Evolutionary conservation across 2,888 invertebrate species (phyloP).

Genomic region (Hemaris fuciformis): DNA sequence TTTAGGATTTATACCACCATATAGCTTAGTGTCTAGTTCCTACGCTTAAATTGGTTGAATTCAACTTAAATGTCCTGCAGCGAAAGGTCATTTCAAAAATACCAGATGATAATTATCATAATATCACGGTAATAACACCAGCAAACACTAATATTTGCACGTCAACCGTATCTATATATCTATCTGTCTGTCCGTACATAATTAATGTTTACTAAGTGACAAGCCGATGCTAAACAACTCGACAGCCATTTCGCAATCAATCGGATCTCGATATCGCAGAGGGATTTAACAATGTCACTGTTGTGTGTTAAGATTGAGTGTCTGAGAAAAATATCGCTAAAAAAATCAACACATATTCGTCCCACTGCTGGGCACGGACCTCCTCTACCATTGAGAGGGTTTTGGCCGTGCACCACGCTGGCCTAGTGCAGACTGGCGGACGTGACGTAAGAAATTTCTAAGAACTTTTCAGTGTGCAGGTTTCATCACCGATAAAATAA

Average conservation of each 20-base stretch:
- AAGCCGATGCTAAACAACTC: constrained; percentile 21
- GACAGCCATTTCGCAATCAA: constrained; percentile 27
- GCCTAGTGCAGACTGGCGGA: no score
- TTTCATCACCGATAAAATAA: no score
- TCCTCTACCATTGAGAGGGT: no score
- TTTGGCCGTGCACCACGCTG: no score
- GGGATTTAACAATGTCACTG: not conserved
- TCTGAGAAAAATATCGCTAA: not conserved
- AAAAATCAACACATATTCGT: no score
- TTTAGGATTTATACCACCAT: no score
- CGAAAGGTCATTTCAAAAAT: not conserved
- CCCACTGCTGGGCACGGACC: no score
- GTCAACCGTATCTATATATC: constrained; percentile 5
- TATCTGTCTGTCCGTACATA: constrained; percentile 1
- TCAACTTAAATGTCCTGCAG: not conserved
- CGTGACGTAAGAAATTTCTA: no score
- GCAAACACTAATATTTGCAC: constrained; percentile 5
- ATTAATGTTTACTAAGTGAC: constrained; percentile 19
- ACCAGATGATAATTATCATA: no score
- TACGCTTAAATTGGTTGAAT: not conserved
- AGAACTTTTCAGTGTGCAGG: no score
- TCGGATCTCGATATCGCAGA: constrained; percentile 28
- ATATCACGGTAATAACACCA: not conserved
- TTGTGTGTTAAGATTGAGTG: not conserved
- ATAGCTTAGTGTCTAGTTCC: no score